Evolutionary conservation across 2,113 vertebrate genomes (phyloP), one percentile per base, ranked within the genome.

Genomic region (Gavia stellata): DNA sequence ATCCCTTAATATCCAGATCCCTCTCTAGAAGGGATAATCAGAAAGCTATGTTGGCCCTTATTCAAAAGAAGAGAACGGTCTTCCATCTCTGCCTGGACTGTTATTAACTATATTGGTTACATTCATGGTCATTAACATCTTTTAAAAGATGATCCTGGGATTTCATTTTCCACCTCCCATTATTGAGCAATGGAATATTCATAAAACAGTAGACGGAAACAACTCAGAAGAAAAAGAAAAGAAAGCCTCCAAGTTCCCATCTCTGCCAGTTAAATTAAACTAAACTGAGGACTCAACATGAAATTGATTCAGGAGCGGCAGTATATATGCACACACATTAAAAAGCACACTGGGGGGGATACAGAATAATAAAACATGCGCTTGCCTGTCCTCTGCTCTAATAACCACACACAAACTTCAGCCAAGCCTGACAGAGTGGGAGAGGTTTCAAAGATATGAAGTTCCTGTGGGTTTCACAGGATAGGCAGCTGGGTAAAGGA

Each of bases 141-240:
- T 81, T 86, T 90, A 90, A 92, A 96, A 97, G 49, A 92, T 28
- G 58, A 82, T 90, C 84, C 52, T 59, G 66, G 90, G 87, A 92
- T 90, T 95, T 94, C 33, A 80, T 92, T 97, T 96, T 96, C 94
- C 86, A 92, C 78, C 78, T 94, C 94, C 89, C 33, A 4, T 94
- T 94, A 92, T 80, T 96, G 92, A 92, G 92, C 96, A 97, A 92
- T 36, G 81, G 95, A 95, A 94, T 79, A 90, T 70, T 96, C 67
- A 70, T 95, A 96, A 88, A 95, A 86, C 45, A 85, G 81, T 80
- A 91, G 58, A 96, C 0, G 3, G 92, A 92, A 95, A 91, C 92
- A 91, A 88, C 44, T 34, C 42, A 15, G 70, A 71, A 91, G 61
- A 47, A 81, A 90, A 84, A 82, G 55, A 87, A 68, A 83, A 93